Evolutionary conservation across 2,888 invertebrate species (phyloP), one percentile per base, ranked within the genome.

Genomic region (Pollenia labialis): DNA sequence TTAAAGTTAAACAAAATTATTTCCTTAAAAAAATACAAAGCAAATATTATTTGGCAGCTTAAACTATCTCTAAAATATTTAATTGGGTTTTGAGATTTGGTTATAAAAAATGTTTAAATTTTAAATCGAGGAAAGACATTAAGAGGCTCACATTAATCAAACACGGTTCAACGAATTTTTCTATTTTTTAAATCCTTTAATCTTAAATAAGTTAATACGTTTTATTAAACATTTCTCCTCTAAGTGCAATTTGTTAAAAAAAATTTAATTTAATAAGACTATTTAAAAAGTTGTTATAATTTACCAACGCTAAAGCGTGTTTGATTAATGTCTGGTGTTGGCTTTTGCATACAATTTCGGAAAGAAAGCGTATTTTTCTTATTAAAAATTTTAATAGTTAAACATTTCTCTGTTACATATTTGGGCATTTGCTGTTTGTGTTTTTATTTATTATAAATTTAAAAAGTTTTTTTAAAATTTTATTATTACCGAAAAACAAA

Each of bases 291-390:
- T 11, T 42, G 42, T 81, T 64, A 1, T 62, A 46, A 75, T 54
- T 60, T 42, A 16, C 6, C 48, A n/a, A 3, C n/a, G 50, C 72
- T 87, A 82, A 90, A 90, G 90, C 88, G 90, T 89, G 88, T 88
- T 90, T 91, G 91, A 92, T 90, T 90, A 90, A 90, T 91, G 92
- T 92, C 91, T 92, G 93, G 93, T 93, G 93, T 93, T 93, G 93
- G 93, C 89, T 90, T 81, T 77, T 64, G 56, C 72, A 58, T 72
- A 77, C 8, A 60, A 68, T 46, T 54, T 52, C 23, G 16, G 40
- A 58, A 82, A 56, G 62, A 54, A 74, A 32, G 18, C 16, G 54
- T 12, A 10, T 58, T 32, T 40, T 48, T 46, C 12, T 58, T 23
- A 1, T 52, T 23, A 46, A 82, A 71, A 42, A 40, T 75, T 75